Evolutionary conservation across 2,797 vertebrate species (phyloP), one percentile per base, ranked within the genome.

Genomic region (Microcaecilia unicolor): DNA sequence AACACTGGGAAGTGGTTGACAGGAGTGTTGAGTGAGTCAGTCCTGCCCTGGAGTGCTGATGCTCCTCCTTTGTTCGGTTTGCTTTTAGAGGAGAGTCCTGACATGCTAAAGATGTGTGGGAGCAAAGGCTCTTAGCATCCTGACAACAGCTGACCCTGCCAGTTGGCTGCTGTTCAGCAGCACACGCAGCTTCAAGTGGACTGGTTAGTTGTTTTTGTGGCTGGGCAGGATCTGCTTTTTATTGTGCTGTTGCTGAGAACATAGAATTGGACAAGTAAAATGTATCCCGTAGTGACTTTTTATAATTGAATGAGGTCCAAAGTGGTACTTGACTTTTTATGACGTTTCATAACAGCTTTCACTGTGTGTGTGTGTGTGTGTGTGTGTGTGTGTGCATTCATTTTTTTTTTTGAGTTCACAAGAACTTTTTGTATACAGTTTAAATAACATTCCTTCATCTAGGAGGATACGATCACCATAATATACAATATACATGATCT

Each of bases 111-210:
- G 44, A 38, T 55, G 25, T 39, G 42, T 42, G 48, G 57, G 66
- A 45, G 35, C 37, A 31, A 36, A 41, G 60, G 31, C 22, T 24
- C 21, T 30, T 51, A 51, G 44, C 27, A 48, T 67, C 51, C 37
- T 61, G 42, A 71, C 45, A 66, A 30, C 22, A 38, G 28, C 41
- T 9, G 15, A 43, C 55, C 48, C 57, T 63, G 62, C 61, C 59
- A 52, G 42, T 53, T 72, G 72, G 65, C 72, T 45, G 39, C 17
- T 8, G n/a, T 64, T 74, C 60, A 35, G 11, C 37, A 54, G 34
- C 49, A 57, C 55, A 76, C 67, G 51, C 33, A 49, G 54, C 62
- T 67, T 55, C 48, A 53, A 61, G 38, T 46, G 28, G 44, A 22
- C 51, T 50, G 61, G 65, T 37, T 43, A 45, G 22, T 61, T 62